Base-by-base conservation (phyloP, 2,797 vertebrate genomes). In the Novumbra hubbsi region DNA sequence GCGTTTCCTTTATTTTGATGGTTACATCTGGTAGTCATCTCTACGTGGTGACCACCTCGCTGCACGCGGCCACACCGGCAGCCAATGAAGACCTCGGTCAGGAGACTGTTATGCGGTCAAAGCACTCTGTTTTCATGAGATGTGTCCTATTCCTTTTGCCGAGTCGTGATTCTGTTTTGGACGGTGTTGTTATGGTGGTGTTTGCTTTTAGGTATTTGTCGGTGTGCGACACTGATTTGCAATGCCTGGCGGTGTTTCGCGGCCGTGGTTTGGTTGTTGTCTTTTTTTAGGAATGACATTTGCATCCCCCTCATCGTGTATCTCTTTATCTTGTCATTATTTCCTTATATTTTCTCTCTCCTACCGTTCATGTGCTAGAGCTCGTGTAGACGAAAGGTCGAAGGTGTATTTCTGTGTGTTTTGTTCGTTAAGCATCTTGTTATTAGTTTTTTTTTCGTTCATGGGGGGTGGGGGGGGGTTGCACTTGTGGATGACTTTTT, bases 171-270 rank as follows among this genome's bases (percentile, higher is more conserved):
- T 88, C 88, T 86, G 80, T 88, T 88, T 83, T 86, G 87, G 85
- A 86, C 88, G 86, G 52, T 65, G 86, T 85, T 85, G 86, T 89
- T 79, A 85, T 80, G 80, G 83, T 86, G 88, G 85, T 71, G 84
- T 87, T 85, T 89, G 88, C 85, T 88, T 86, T 38, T 74, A 90
- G 89, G 84, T 88, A 79, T 88, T 71, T 84, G n/a, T 79, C 85
- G 78, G 78, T 86, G 85, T 91, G 88, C 48, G 82, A 88, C 89
- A 90, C 88, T 89, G 88, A 90, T 85, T 87, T 89, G 81, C 80
- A 89, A 90, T 90, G 89, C 86, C 85, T 81, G 88, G 86, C 84
- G 87, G 88, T 91, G 85, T 91, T 90, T 90, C 87, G 91, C 89
- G 83, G 83, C 82, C 80, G 81, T 75, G 83, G 83, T 90, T 90